Conservation (phyloP, 2,888 invertebrate genomes). For the Habroteleia sp. region DNA sequence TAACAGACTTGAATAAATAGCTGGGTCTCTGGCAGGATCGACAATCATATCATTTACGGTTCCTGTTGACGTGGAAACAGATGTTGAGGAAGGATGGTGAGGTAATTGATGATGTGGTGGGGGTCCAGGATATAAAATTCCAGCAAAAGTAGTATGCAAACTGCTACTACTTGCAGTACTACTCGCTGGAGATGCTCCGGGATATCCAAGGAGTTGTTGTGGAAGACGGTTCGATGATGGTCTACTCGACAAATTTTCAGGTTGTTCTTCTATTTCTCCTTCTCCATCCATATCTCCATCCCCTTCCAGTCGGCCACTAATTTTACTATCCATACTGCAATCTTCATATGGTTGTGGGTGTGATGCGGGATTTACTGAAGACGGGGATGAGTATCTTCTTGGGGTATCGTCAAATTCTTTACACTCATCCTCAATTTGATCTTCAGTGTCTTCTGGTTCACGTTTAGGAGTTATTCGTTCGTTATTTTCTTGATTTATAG, state of each 20-base stretch:
- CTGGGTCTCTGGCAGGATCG: conserved; percentile 89
- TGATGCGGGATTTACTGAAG: conserved; percentile 79
- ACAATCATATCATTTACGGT: conserved; percentile 76
- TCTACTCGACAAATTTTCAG: conserved; percentile 88
- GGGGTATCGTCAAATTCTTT: conserved; percentile 81
- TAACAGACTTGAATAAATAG: conserved; percentile 89
- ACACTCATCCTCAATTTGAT: conserved; percentile 83
- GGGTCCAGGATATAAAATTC: conserved; percentile 78
- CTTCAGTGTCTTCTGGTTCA: conserved; percentile 86
- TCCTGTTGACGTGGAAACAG: conserved; percentile 66
- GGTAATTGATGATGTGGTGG: conserved; percentile 74
- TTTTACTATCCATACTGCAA: conserved; percentile 88
- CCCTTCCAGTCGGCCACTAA: conserved; percentile 85
- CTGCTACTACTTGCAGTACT: conserved; percentile 79
- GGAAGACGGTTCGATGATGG: conserved; percentile 69
- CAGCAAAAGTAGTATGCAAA: conserved; percentile 78
- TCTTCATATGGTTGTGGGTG: conserved; percentile 87
- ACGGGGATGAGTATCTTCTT: conserved; percentile 74
- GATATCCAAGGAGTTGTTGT: conserved; percentile 73
- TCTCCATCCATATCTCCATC: conserved; percentile 81
- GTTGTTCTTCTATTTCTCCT: conserved; percentile 85
- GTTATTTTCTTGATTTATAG: conserved; percentile 68
- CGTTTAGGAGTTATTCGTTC: conserved; percentile 86
- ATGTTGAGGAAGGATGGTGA: conserved; percentile 70
- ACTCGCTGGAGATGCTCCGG: conserved; percentile 78